Evolutionary conservation across 2,113 vertebrate genomes (phyloP).

Genomic region (Burhinus bistriatus): DNA sequence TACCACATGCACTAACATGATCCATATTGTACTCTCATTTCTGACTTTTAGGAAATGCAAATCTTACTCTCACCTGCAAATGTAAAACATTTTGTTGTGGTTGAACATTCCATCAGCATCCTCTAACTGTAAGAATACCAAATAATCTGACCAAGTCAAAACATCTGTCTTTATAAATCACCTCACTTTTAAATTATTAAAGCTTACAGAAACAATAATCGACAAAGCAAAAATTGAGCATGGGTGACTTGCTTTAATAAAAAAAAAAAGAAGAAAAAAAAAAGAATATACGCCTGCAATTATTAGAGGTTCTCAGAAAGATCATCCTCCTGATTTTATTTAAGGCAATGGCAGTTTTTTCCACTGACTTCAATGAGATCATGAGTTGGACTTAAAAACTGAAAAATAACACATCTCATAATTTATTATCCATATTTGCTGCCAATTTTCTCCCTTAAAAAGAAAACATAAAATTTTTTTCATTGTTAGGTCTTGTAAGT

Average conservation of each 20-base stretch:
- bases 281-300: not conserved
- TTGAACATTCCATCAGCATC: not conserved
- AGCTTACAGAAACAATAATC: not conserved
- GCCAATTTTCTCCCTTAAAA: not conserved
- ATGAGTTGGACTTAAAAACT: not conserved
- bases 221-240: not conserved
- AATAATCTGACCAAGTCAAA: not conserved
- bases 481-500: not conserved
- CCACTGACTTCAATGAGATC: not conserved
- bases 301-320: not conserved
- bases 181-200: not conserved
- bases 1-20: not conserved
- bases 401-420: not conserved
- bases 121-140: not conserved
- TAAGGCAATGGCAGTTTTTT: not conserved
- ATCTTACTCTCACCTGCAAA: not conserved
- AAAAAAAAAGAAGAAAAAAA: not conserved
- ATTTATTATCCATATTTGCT: not conserved
- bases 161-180: not conserved
- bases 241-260: not conserved
- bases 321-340: not conserved
- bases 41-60: not conserved
- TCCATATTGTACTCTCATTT: not conserved
- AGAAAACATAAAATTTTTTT: not conserved
- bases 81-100: not conserved